Percentiles rank a stretch among this genome's conserved stretches.
These are phyloP conservation scores for Heliconius nattereri DNA, from an alignment of 1,140 invertebrate genomes.

Conservation along the genomic window DNA sequence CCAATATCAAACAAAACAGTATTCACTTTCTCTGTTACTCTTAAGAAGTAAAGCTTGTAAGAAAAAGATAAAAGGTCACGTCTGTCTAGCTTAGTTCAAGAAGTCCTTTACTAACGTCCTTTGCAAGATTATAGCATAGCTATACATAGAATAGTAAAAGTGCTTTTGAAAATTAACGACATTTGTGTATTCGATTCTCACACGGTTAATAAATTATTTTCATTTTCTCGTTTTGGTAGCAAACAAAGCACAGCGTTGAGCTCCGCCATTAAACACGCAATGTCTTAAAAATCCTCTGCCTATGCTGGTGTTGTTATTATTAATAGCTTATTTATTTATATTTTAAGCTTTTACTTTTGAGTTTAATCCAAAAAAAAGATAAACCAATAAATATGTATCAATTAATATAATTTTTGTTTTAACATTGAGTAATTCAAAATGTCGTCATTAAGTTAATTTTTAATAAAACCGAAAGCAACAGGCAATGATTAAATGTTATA, in stretches of 20 bases:
- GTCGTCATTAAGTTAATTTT: slow-evolving; percentile 25
- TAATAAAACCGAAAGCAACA: slow-evolving; percentile 26
- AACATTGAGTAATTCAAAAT: slow-evolving; percentile 10
- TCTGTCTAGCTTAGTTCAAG: slow-evolving; percentile 3
- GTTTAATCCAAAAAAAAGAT: too few species aligned
- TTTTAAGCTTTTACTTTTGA: neutral
- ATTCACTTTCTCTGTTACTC: slow-evolving; percentile 31
- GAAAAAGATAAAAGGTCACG: slow-evolving; percentile 29
- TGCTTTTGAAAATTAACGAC: too few species aligned
- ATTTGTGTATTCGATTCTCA: too few species aligned
- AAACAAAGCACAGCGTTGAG: too few species aligned
- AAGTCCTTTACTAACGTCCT: slow-evolving; percentile 25
- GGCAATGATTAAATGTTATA: slow-evolving; percentile 30
- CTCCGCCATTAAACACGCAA: too few species aligned
- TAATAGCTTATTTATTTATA: neutral
- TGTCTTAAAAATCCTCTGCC: too few species aligned
- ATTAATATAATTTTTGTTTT: slow-evolving; percentile 11
- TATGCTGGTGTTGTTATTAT: too few species aligned
- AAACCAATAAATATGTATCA: neutral
- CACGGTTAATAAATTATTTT: too few species aligned
- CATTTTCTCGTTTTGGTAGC: too few species aligned
- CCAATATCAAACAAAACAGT: slow-evolving; percentile 10
- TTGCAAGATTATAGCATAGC: neutral
- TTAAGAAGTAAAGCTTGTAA: slow-evolving; percentile 3
- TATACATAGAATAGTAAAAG: neutral